phyloP scores from a whole-genome alignment of 2,888 invertebrate species.

The Abrostola triplasia region DNA sequence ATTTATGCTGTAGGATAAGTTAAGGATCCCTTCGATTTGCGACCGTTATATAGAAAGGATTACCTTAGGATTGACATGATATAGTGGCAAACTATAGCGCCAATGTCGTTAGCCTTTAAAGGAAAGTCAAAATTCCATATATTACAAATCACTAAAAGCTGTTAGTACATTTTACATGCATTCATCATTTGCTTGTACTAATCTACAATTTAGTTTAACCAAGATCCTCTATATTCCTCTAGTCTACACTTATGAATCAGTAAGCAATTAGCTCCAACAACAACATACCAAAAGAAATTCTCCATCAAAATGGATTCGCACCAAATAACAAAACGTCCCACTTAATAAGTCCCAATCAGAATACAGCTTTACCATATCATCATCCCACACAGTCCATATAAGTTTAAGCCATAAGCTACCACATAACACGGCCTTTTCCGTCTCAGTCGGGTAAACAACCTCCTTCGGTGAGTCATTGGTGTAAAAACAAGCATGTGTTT shows the following conservation, averaged over 20 bases:
- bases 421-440: constrained; percentile 21
- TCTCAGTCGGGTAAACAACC: constrained; percentile 39
- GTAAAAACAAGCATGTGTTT: constrained; percentile 4
- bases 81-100: too few relatives aligned
- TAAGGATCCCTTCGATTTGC: too few relatives aligned
- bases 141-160: too few relatives aligned
- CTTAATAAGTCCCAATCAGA: not conserved
- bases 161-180: too few relatives aligned
- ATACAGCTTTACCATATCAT: constrained; percentile 14
- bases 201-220: too few relatives aligned
- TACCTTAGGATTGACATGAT: too few relatives aligned
- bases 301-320: not conserved
- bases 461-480: constrained; percentile 41
- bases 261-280: not conserved
- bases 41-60: too few relatives aligned
- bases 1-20: too few relatives aligned
- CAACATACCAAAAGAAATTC: not conserved
- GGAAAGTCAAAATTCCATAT: too few relatives aligned
- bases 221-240: too few relatives aligned
- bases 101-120: too few relatives aligned
- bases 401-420: constrained; percentile 23
- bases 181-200: too few relatives aligned
- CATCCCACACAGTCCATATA: constrained; percentile 30
- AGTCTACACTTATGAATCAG: not conserved
- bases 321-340: not conserved